Conservation (phyloP, 2,888 invertebrate genomes). For the Blera fallax region DNA sequence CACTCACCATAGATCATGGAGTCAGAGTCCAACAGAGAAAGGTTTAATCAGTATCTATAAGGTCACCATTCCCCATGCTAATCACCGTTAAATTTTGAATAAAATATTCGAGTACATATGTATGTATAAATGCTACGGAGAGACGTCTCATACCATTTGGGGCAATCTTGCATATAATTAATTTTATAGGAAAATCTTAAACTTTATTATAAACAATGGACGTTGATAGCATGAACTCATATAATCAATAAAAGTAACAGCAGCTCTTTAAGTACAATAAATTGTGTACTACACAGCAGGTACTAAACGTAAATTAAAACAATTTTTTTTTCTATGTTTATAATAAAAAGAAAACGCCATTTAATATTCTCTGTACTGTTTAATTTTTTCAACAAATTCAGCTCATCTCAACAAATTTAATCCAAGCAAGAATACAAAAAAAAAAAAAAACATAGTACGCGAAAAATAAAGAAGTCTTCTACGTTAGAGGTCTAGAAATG, state of each 20-base stretch:
- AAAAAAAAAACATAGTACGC: neutral
- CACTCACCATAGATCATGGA: no score
- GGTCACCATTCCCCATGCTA: no score
- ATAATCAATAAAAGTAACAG: conserved; percentile 38
- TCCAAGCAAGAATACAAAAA: conserved; percentile 2
- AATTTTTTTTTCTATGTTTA: neutral
- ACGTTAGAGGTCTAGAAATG: conserved; percentile 10
- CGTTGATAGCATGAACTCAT: conserved; percentile 29
- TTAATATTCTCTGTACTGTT: neutral
- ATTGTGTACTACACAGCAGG: conserved; percentile 67
- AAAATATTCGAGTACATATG: no score
- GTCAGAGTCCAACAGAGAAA: no score
- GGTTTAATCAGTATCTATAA: no score
- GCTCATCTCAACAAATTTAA: neutral
- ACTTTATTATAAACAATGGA: conserved; percentile 43
- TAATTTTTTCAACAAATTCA: neutral
- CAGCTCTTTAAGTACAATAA: conserved; percentile 54
- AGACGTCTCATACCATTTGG: neutral
- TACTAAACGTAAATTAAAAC: conserved; percentile 59
- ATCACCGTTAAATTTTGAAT: no score
- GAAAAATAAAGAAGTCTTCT: neutral
- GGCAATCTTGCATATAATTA: neutral
- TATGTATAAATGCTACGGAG: no score
- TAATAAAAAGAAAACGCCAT: conserved; percentile 43
- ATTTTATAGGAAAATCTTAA: conserved; percentile 30